These are phyloP conservation scores for Melanitta fusca DNA, from an alignment of 2,797 vertebrate species.

Conservation along the genomic window DNA sequence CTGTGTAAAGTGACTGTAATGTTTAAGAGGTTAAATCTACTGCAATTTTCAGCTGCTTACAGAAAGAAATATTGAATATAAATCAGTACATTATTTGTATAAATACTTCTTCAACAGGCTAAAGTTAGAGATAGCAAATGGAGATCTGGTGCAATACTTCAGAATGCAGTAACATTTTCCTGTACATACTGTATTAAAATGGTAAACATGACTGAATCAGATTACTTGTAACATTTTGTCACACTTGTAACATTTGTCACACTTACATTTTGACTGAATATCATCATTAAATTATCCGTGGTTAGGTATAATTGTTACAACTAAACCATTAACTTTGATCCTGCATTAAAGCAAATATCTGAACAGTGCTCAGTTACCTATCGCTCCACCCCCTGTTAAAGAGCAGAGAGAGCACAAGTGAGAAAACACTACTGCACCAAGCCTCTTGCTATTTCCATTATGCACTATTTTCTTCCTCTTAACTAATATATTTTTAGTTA, in stretches of 20 bases:
- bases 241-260: no score
- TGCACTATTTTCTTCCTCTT: background rate
- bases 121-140: background rate
- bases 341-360: background rate
- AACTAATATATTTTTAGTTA: rapidly evolving
- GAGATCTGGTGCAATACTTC: background rate
- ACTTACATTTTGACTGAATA: background rate
- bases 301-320: background rate
- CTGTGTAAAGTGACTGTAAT: background rate
- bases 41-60: background rate
- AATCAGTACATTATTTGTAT: slow-evolving; percentile 32
- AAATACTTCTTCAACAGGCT: slow-evolving; percentile 28
- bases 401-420: background rate
- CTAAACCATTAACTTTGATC: background rate
- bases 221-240: no score
- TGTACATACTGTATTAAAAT: background rate
- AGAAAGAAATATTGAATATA: slow-evolving; percentile 8
- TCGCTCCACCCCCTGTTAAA: background rate
- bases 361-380: background rate
- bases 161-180: background rate
- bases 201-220: slow-evolving; percentile 13
- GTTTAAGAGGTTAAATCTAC: background rate
- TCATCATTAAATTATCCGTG: background rate
- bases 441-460: background rate
- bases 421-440: background rate